A percentile compares a stretch with the other conserved stretches of the same genome.
Conservation (phyloP, 2,113 vertebrate genomes). For the Pseudorhombus dupliciocellatus region DNA sequence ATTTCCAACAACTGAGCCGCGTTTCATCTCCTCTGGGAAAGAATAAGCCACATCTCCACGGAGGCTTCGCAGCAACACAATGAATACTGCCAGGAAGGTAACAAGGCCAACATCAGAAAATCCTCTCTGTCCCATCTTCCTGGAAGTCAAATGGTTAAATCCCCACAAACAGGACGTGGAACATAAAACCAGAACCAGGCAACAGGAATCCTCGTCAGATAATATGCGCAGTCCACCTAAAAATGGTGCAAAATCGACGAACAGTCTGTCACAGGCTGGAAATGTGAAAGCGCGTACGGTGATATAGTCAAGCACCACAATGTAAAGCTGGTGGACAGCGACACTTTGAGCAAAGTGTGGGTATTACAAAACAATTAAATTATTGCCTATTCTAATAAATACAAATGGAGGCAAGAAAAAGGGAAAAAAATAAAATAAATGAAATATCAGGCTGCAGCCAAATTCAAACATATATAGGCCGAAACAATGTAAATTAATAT, state of each 20-base stretch:
- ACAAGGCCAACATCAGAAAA: neutral
- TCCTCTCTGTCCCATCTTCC: constrained; percentile 26
- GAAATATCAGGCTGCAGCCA: neutral
- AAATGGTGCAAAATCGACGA: neutral
- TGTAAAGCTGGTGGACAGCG: constrained; percentile 46
- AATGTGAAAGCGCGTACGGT: neutral
- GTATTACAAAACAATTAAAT: neutral
- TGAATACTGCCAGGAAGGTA: constrained; percentile 2
- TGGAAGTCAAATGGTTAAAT: neutral
- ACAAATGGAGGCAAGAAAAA: no score
- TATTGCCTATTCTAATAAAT: neutral
- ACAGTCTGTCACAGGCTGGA: neutral
- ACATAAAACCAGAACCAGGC: neutral
- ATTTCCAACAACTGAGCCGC: constrained; percentile 80
- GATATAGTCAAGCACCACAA: neutral
- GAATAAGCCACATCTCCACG: constrained; percentile 61
- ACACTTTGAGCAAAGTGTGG: constrained; percentile 42
- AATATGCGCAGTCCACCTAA: no score
- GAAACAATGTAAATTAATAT: neutral
- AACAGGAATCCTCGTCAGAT: neutral
- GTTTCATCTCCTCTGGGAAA: constrained; percentile 80
- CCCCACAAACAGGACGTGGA: neutral
- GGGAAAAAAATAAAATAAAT: neutral
- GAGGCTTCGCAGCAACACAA: neutral
- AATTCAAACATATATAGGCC: no score